These are phyloP conservation scores for Girardia tigrina DNA, from an alignment of 2,888 invertebrate species.

Conservation along the genomic window DNA sequence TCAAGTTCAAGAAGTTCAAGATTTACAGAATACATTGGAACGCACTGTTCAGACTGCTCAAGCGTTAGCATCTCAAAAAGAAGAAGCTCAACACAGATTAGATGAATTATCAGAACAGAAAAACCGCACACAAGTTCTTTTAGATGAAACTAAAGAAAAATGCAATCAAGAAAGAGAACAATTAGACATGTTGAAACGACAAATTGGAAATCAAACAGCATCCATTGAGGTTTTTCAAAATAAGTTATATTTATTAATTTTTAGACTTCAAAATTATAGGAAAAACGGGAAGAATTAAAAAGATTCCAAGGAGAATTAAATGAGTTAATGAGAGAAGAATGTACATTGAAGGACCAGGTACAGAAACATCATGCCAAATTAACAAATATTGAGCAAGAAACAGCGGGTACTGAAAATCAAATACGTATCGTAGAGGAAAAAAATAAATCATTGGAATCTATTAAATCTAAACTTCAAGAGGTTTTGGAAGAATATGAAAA, in stretches of 20 bases:
- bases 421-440: not conserved
- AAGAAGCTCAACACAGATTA: constrained; percentile 14
- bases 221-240: not conserved
- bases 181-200: constrained; percentile 5
- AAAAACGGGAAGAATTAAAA: not conserved
- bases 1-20: constrained; percentile 14
- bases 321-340: not conserved
- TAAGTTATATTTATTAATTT: not conserved
- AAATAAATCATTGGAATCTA: not conserved
- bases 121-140: not conserved
- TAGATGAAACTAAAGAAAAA: not conserved
- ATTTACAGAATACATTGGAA: not conserved
- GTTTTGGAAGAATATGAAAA: not conserved
- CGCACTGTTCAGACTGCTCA: not conserved
- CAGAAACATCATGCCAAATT: not conserved
- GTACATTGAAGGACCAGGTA: not conserved
- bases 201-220: constrained; percentile 3
- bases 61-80: not conserved
- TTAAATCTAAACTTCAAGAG: not conserved
- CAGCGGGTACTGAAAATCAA: not conserved
- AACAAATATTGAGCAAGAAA: not conserved
- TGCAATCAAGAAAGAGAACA: constrained; percentile 18
- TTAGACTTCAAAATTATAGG: not conserved
- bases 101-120: not conserved
- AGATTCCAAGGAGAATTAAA: not conserved